Evolutionary conservation across 2,888 invertebrate genomes (phyloP).

Genomic region (Petrolisthes manimaculis): DNA sequence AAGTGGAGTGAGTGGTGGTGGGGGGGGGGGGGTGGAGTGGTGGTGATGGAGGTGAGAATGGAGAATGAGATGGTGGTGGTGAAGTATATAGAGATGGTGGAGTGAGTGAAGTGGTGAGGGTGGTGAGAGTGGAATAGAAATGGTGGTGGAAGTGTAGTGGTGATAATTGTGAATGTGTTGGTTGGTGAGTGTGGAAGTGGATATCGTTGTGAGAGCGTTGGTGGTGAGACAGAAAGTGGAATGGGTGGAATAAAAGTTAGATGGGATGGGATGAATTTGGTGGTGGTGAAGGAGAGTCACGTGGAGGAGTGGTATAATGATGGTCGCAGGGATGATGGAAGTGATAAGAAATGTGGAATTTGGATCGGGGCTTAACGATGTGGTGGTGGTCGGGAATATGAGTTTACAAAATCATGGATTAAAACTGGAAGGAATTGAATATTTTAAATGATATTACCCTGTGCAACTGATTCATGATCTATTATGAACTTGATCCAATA

Average conservation of each 20-base stretch:
- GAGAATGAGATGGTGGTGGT: background rate
- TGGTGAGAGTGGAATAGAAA: background rate
- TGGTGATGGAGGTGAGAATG: background rate
- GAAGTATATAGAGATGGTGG: background rate
- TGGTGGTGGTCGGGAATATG: background rate
- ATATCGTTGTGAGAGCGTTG: background rate
- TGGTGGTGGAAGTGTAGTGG: background rate
- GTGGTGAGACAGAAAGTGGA: too few species aligned
- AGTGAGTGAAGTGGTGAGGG: background rate
- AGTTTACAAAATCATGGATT: too few species aligned
- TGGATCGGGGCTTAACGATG: background rate
- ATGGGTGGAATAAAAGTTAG: too few species aligned
- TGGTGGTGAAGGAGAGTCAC: too few species aligned
- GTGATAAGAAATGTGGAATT: background rate
- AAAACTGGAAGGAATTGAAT: too few species aligned
- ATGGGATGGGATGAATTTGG: too few species aligned
- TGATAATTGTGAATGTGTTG: background rate
- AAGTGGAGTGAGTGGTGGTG: conserved; percentile 15
- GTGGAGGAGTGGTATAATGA: too few species aligned
- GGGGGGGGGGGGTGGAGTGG: background rate
- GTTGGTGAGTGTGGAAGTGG: background rate
- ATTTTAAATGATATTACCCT: too few species aligned
- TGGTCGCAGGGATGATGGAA: background rate
- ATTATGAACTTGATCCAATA: too few species aligned
- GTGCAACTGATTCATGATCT: too few species aligned